Conservation (phyloP, 1,140 invertebrate species). For the Drosophila littoralis region DNA sequence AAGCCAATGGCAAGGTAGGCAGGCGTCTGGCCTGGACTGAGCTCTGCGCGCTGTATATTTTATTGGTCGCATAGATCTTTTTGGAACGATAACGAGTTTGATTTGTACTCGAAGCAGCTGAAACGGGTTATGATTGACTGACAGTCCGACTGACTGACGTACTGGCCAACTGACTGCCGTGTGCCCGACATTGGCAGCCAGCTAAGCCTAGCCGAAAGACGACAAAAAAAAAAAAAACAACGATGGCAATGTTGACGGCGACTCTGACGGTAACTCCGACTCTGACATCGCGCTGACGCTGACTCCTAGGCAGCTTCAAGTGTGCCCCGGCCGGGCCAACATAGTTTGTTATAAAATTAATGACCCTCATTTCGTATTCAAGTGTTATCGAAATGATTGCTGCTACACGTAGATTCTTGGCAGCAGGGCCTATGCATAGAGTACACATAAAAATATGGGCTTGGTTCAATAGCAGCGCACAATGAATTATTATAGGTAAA, state of each 20-base stretch:
- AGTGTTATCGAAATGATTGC: conserved; percentile 82
- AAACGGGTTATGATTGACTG: conserved; percentile 83
- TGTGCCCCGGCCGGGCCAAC: conserved; percentile 53
- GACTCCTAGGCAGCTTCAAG: conserved; percentile 38
- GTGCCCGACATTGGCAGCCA: conserved; percentile 61
- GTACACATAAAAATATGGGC: conserved; percentile 59
- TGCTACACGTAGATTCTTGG: conserved; percentile 64
- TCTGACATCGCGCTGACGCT: conserved; percentile 1
- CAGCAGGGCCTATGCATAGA: conserved; percentile 39
- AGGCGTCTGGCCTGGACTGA: conserved; percentile 39
- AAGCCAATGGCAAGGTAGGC: conserved; percentile 55
- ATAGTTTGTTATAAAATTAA: conserved; percentile 81
- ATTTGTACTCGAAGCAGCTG: conserved; percentile 73
- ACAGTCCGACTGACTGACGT: conserved; percentile 53
- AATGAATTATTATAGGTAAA: conserved; percentile 62
- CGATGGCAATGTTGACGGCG: conserved; percentile 16
- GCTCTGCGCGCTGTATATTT: conserved; percentile 58
- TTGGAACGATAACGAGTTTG: conserved; percentile 78
- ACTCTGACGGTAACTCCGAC: conserved; percentile 6
- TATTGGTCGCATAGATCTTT: conserved; percentile 76
- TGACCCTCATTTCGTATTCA: conserved; percentile 83
- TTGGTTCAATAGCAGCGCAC: conserved; percentile 53
- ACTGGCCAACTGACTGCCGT: conserved; percentile 14
- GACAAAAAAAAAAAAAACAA: conserved; percentile 1
- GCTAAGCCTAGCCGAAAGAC: conserved; percentile 53